Percentiles rank a stretch among this genome's conserved stretches.
Evolutionary conservation across 2,797 vertebrate genomes (phyloP).

Genomic region (Apodemus agrarius): DNA sequence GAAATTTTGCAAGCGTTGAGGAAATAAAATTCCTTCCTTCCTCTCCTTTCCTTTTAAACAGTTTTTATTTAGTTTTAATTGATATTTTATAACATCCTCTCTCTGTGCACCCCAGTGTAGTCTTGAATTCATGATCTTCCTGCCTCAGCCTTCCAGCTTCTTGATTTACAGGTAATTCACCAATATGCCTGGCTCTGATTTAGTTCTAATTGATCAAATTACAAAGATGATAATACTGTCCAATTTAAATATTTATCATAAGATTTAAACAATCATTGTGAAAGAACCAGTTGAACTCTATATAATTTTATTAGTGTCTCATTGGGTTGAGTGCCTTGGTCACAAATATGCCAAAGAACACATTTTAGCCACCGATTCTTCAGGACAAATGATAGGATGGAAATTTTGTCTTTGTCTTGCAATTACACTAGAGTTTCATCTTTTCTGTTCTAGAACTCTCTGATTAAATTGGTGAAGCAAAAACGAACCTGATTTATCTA

Average conservation of each 20-base stretch:
- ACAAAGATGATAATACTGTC: not conserved
- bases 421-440: not conserved
- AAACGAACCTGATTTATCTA: conserved; percentile 14
- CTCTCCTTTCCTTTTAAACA: not conserved
- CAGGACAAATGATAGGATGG: not conserved
- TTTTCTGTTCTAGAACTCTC: conserved; percentile 12
- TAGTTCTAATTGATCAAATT: conserved; percentile 37
- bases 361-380: not conserved
- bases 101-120: not conserved
- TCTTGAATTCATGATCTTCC: not conserved
- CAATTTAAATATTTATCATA: not conserved
- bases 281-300: not conserved
- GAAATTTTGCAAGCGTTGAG: not conserved
- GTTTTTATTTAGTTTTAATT: not conserved
- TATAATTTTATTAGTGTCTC: conserved; percentile 6
- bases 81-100: not conserved
- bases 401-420: not conserved
- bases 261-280: not conserved
- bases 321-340: not conserved
- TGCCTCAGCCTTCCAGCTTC: not conserved
- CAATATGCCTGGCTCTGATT: not conserved
- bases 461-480: conserved; percentile 42
- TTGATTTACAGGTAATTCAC: not conserved
- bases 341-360: not conserved
- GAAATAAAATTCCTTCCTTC: not conserved